Base-by-base conservation (phyloP, 2,888 invertebrate genomes). In the Scaptomyza caliginosa region DNA sequence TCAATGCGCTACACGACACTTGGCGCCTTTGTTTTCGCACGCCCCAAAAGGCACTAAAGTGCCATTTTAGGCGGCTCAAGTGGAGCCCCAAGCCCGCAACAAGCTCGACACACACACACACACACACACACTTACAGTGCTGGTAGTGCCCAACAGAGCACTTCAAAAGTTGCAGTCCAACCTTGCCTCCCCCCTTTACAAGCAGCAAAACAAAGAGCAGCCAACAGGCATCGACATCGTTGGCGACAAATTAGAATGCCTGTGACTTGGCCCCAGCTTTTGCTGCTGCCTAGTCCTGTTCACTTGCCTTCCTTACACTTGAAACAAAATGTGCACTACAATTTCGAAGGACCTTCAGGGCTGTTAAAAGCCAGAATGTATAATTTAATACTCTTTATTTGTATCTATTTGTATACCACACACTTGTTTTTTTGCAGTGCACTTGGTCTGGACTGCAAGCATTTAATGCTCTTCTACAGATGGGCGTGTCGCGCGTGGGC, bases 51-150 rank as follows among this genome's bases (percentile, higher is more conserved):
- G 80, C 88, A 87, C 81, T 90, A 77, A 89, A 89, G 89, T 88
- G 90, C 80, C 87, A 87, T 89, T 90, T 87, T 86, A 87, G 90
- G 88, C 76, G 52, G 80, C 89, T 88, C 81, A 84, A 89, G 89
- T 86, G 89, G 77, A 81, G 81, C 71, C 72, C 68, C 46, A 19
- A 46, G 34, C 30, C 30, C 30, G 30, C 28, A 70, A 36, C 67
- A 60, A 51, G 49, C 43, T 26, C 26, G 8, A 26, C 21, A 13
- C 63, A 57, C 45, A 65, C 68, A 52, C 46, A 51, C 39, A 34
- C 26, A 39, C 16, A 42, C 45, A 46, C 42, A n/a, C 23, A 17
- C 13, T 19, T 10, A 30, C 40, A 30, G 45, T 23, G 43, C 7
- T 54, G 45, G 21, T 43, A 45, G 36, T 49, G 72, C 69, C 69